Conservation (phyloP, 1,140 invertebrate species). For the Drosophila arizonae region DNA sequence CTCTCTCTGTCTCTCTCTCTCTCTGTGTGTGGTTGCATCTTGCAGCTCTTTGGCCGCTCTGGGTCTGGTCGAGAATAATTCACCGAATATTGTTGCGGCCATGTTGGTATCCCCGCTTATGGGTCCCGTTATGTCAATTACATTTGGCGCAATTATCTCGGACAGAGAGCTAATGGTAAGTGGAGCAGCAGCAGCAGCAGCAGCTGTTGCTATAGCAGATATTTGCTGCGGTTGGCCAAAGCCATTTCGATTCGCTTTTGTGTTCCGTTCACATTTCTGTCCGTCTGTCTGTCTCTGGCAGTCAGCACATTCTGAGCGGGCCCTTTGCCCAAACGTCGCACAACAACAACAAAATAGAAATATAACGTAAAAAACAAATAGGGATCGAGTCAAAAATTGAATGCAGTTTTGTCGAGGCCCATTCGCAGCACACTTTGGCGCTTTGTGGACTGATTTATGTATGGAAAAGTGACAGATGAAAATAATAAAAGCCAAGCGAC, state of each 20-base stretch:
- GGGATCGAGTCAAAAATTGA: slow-evolving; percentile 18
- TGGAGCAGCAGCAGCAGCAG: slow-evolving; percentile 31
- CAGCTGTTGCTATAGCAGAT: slow-evolving; percentile 2
- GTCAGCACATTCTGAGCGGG: slow-evolving; percentile 6
- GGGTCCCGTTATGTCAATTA: slow-evolving; percentile 93
- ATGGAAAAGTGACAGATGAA: slow-evolving; percentile 63
- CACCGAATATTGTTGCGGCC: slow-evolving; percentile 92
- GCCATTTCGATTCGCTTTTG: slow-evolving; percentile 26
- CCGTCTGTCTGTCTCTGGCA: not conserved
- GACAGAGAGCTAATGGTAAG: slow-evolving; percentile 85
- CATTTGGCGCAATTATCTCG: slow-evolving; percentile 91
- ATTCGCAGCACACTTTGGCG: slow-evolving; percentile 15
- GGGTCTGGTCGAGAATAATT: slow-evolving; percentile 86
- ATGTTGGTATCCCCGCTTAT: slow-evolving; percentile 95
- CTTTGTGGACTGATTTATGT: slow-evolving; percentile 62
- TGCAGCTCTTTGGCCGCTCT: slow-evolving; percentile 85
- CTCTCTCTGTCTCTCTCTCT: not conserved
- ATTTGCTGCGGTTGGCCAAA: slow-evolving; percentile 33
- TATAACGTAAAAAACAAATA: slow-evolving; percentile 4
- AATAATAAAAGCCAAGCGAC: slow-evolving; percentile 58
- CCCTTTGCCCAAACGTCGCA: not conserved
- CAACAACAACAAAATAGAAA: slow-evolving; percentile 9
- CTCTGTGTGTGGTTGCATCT: slow-evolving; percentile 6
- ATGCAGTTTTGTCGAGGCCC: slow-evolving; percentile 2
- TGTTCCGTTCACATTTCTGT: not conserved